Evolutionary conservation across 2,113 vertebrate species (phyloP), one percentile per base, ranked within the genome.

Genomic region (Madoqua kirkii): DNA sequence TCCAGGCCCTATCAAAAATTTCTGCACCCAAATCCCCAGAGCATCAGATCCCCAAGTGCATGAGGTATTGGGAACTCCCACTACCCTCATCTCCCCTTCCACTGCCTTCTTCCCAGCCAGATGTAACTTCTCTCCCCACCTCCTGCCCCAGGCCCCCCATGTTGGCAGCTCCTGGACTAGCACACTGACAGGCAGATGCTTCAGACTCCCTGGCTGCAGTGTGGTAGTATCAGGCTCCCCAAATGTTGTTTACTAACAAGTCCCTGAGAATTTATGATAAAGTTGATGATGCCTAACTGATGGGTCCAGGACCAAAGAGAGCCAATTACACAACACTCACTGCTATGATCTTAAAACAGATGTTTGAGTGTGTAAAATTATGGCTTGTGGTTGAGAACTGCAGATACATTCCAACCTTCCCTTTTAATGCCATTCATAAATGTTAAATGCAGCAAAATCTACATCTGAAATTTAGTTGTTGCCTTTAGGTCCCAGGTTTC

Each of bases 371-470:
- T 82, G 95, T 96, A 92, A 98, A 98, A 98, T 95, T 27, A 97
- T 9, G 62, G 91, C 84, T 71, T 88, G 93, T 96, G 96, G 92
- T 95, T 97, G 91, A 96, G 93, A 98, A 98, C 45, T 92, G 95
- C 96, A 86, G 95, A 94, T 93, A 91, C 97, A 97, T 98, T 96
- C 98, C 97, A 98, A 87, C 78, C 93, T 98, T 98, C 92, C 86
- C 97, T 95, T 98, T 98, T 97, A 99, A 67, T 89, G 97, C 97
- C 97, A 43, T 97, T 97, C 97, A 1, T 97, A 98, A 98, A 98
- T 52, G 97, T 94, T 97, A 96, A 97, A 96, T 23, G 96, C 92
- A 8, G 62, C 8, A 25, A 89, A 84, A 92, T 84, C 98, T 87
- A 82, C 94, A 64, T 25, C 76, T 74, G 93, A 95, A 98, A 98